Evolutionary conservation across 2,888 invertebrate species (phyloP).

Genomic region (Epinotia bilunana): DNA sequence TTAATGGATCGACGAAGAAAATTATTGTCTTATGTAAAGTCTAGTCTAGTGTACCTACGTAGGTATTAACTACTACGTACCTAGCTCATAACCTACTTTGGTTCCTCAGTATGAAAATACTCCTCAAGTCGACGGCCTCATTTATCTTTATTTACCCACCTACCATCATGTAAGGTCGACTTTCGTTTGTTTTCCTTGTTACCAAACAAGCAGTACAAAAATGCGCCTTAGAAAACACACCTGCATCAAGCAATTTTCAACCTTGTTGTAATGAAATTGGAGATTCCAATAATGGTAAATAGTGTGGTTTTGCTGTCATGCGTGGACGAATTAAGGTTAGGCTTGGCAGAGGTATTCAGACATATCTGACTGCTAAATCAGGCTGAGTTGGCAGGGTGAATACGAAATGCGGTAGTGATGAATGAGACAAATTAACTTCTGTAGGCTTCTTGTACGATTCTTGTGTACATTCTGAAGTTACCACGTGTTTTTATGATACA

Average conservation of each 20-base stretch:
- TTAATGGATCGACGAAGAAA: too few species aligned
- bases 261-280: background rate
- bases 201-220: slow-evolving; percentile 9
- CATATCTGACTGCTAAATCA: slow-evolving; percentile 4
- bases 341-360: slow-evolving; percentile 9
- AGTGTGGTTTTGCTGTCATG: slow-evolving; percentile 8
- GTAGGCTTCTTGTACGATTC: background rate
- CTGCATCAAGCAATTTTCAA: background rate
- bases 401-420: slow-evolving; percentile 19
- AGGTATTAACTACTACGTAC: background rate
- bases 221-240: background rate
- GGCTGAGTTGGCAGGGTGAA: slow-evolving; percentile 7
- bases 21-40: too few species aligned
- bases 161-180: slow-evolving; percentile 19
- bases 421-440: slow-evolving; percentile 5
- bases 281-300: background rate
- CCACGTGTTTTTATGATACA: too few species aligned
- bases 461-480: too few species aligned
- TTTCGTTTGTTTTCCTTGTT: slow-evolving; percentile 31
- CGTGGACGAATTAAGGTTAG: slow-evolving; percentile 13
- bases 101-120: background rate
- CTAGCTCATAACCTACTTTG: background rate
- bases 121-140: slow-evolving; percentile 12
- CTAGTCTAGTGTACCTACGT: background rate
- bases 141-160: slow-evolving; percentile 34